Evolutionary conservation across 1,140 invertebrate species (phyloP).

Genomic region (Papilio machaon): DNA sequence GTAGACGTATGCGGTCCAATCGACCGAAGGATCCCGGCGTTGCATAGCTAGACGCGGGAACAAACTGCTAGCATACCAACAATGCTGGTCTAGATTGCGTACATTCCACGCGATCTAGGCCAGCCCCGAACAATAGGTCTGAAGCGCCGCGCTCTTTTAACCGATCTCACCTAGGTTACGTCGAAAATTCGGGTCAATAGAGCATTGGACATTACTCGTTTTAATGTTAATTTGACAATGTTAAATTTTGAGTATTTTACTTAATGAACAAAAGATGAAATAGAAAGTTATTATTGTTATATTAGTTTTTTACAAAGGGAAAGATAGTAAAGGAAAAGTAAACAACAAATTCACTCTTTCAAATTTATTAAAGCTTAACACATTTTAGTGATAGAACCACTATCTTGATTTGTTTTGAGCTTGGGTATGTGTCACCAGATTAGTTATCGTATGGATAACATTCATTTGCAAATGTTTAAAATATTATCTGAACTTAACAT

Average conservation of each 20-base stretch:
- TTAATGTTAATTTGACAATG: conserved; percentile 50
- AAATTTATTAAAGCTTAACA: no score
- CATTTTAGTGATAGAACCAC: not conserved
- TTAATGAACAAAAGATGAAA: no score
- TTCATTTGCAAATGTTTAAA: not conserved
- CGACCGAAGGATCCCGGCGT: conserved; percentile 53
- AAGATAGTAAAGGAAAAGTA: no score
- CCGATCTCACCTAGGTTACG: conserved; percentile 59
- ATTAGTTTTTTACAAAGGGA: no score
- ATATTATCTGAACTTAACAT: not conserved
- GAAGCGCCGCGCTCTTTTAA: conserved; percentile 66
- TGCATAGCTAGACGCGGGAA: conserved; percentile 50
- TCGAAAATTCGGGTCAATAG: conserved; percentile 69
- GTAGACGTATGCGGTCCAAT: conserved; percentile 44
- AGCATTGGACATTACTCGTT: conserved; percentile 64
- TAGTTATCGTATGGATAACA: not conserved
- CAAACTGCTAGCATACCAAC: conserved; percentile 63
- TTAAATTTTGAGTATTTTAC: not conserved
- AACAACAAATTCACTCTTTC: no score
- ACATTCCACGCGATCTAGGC: conserved; percentile 72
- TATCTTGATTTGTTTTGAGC: not conserved
- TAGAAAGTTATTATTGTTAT: no score
- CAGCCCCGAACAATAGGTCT: conserved; percentile 68
- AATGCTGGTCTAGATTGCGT: conserved; percentile 73
- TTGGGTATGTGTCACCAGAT: not conserved